Evolutionary conservation across 2,113 vertebrate species (phyloP), one percentile per base, ranked within the genome.

Genomic region (Rhizomys pruinosus): DNA sequence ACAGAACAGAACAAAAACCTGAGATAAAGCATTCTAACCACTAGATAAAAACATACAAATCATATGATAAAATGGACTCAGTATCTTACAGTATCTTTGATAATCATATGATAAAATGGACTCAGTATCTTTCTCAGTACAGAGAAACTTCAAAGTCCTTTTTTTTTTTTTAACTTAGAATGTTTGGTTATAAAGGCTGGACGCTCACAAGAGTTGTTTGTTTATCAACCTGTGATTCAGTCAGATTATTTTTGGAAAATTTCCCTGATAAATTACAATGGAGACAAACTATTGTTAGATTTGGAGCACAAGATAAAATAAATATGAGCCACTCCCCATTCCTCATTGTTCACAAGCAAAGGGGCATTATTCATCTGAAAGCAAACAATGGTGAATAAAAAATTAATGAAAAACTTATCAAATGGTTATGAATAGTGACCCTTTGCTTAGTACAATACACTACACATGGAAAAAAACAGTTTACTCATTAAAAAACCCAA

Each of bases 361-460:
- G 47, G 42, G 72, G 25, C 25, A 47, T 87, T 81, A 94, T 90
- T 94, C n/a, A 93, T 95, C 72, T 85, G 68, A 88, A 7, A 55
- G 44, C 87, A 93, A 96, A 97, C 87, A 95, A 94, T 85, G 63
- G n/a, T 11, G 6, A 81, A 39, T 42, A 82, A 89, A 96, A 94
- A 91, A 86, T 59, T 20, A 63, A 44, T 39, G 66, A 92, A 96
- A 52, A 8, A 4, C 93, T 90, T 57, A 87, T 95, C 47, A 93
- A 95, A 80, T 64, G 12, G 25, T 73, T 89, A 78, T 39, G 84
- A 96, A 96, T 73, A 96, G 93, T 96, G 64, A 72, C 22, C 25
- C 68, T 95, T 95, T 96, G 94, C 94, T 96, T 27, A 61, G 20
- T 32, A 84, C 17, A 85, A 84, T 34, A 94, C 90, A 95, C 69